phyloP scores from a whole-genome alignment of 2,888 invertebrate species.

The Heterodera filipjevi region DNA sequence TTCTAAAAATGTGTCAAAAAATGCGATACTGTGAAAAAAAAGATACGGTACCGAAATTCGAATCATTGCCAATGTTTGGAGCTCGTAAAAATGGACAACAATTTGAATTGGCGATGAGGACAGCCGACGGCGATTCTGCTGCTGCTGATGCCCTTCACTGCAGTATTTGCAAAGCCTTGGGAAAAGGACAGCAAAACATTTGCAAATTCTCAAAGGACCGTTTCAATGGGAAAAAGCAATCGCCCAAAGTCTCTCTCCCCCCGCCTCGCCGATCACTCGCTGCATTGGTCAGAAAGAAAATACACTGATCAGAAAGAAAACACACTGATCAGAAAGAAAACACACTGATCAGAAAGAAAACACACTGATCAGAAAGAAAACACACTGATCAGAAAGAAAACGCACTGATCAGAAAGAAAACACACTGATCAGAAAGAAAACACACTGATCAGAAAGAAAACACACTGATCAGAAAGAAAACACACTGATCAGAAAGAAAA shows the following conservation, averaged over 20 bases:
- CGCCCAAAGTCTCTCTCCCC: too few relatives aligned
- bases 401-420: too few relatives aligned
- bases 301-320: too few relatives aligned
- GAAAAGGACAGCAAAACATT: constrained; percentile 32
- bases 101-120: constrained; percentile 41
- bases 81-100: constrained; percentile 48
- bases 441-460: too few relatives aligned
- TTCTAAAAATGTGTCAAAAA: constrained; percentile 71
- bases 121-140: constrained; percentile 7
- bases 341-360: too few relatives aligned
- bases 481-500: too few relatives aligned
- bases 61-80: constrained; percentile 54
- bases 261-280: constrained; percentile 35
- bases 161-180: constrained; percentile 46
- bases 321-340: too few relatives aligned
- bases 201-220: constrained; percentile 32
- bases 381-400: too few relatives aligned
- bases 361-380: too few relatives aligned
- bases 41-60: constrained; percentile 51
- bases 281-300: too few relatives aligned
- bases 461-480: too few relatives aligned
- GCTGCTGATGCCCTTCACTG: constrained; percentile 3
- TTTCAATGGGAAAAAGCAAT: constrained; percentile 27
- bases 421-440: too few relatives aligned
- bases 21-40: background rate